Conservation (phyloP, 1,140 invertebrate genomes). For the Bemisia tabaci region DNA sequence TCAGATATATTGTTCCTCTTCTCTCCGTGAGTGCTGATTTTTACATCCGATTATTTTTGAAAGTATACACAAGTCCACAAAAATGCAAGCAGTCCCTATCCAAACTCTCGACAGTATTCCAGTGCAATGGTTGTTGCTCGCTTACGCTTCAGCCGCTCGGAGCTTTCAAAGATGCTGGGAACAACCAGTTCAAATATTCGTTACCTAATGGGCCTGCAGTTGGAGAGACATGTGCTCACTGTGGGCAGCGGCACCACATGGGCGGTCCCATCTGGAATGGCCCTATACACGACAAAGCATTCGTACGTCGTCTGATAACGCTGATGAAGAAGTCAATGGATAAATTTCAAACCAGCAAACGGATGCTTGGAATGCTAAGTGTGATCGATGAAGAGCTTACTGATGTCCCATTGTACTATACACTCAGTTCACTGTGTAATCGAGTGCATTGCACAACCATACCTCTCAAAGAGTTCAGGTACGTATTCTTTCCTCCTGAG, state of each 20-base stretch:
- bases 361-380: slow-evolving; percentile 57
- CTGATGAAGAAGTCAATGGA: slow-evolving; percentile 27
- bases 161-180: slow-evolving; percentile 38
- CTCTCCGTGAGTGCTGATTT: slow-evolving; percentile 91
- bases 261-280: slow-evolving; percentile 91
- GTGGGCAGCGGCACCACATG: slow-evolving; percentile 58
- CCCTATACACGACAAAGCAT: slow-evolving; percentile 63
- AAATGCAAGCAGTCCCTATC: slow-evolving; percentile 53
- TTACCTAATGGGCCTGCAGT: slow-evolving; percentile 53
- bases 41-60: slow-evolving; percentile 91
- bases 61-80: slow-evolving; percentile 57
- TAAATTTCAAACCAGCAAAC: slow-evolving; percentile 48
- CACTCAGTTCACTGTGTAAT: slow-evolving; percentile 45
- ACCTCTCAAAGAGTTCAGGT: slow-evolving; percentile 48
- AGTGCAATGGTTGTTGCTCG: slow-evolving; percentile 77
- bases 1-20: slow-evolving; percentile 84
- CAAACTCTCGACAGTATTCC: slow-evolving; percentile 73
- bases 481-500: slow-evolving; percentile 17
- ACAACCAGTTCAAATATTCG: slow-evolving; percentile 43
- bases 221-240: slow-evolving; percentile 54
- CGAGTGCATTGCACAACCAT: slow-evolving; percentile 49
- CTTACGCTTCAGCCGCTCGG: slow-evolving; percentile 63
- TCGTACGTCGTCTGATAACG: slow-evolving; percentile 45
- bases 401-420: slow-evolving; percentile 79
- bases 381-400: slow-evolving; percentile 63